A percentile compares a stretch with the other conserved stretches of the same genome.
Conservation (phyloP, 2,113 vertebrate genomes). For the Hydrolagus affinis region DNA sequence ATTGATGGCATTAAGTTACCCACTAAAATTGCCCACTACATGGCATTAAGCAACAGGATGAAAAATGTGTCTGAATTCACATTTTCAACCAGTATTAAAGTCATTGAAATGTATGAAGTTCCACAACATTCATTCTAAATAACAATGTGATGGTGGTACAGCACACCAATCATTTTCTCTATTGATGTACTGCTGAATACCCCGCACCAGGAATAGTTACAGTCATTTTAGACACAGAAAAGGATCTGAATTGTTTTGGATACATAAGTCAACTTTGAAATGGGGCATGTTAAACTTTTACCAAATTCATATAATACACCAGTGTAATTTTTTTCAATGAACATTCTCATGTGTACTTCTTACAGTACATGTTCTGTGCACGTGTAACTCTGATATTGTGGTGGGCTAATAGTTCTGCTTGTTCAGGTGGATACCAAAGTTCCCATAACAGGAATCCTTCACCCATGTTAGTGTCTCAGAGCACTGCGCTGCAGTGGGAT, state of each 20-base stretch:
- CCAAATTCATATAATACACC: too few species aligned
- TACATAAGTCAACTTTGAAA: not conserved
- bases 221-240: not conserved
- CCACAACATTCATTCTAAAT: not conserved
- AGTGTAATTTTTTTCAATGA: too few species aligned
- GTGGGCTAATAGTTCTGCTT: too few species aligned
- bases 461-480: too few species aligned
- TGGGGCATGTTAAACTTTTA: too few species aligned
- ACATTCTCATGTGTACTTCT: too few species aligned
- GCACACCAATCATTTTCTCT: not conserved
- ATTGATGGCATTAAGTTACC: constrained; percentile 11
- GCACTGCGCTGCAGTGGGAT: too few species aligned
- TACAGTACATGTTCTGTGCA: too few species aligned
- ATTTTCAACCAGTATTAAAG: not conserved
- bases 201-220: not conserved
- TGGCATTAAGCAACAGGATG: constrained; percentile 12
- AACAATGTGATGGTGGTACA: not conserved
- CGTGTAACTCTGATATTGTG: too few species aligned
- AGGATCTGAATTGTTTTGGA: not conserved
- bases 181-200: not conserved
- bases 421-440: too few species aligned
- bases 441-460: too few species aligned
- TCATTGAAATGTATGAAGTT: not conserved
- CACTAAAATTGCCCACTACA: not conserved
- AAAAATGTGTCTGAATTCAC: constrained; percentile 6